Base-by-base conservation (phyloP, 2,888 invertebrate genomes). In the Caenorhabditis sp. region DNA sequence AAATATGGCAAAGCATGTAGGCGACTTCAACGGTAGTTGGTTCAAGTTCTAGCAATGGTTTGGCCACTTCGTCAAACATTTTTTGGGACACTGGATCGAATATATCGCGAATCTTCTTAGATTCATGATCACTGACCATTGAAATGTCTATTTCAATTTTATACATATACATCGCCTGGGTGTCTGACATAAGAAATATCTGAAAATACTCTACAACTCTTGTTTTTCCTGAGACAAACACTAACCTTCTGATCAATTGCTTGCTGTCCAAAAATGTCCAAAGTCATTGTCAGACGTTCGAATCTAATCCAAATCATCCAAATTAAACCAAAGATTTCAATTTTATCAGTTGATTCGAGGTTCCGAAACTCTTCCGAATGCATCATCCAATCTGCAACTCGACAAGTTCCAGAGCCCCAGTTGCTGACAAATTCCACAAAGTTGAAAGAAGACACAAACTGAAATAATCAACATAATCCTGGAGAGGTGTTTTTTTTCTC, bases 361-460 rank as follows among this genome's bases (percentile, higher is more conserved):
- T n/a, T 12, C 14, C 67, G 63, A 59, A 79, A 79, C 43, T 77
- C 75, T 38, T 64, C 67, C 10, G 70, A 65, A 59, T 77, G 74
- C 77, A 77, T 75, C 69, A 76, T 68, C 67, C n/a, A n/a, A n/a
- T n/a, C n/a, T n/a, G n/a, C n/a, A 71, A 79, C 36, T 75, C 70
- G n/a, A n/a, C 76, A 12, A 73, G 59, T 54, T 65, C 62, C 1
- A 50, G 59, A n/a, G n/a, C n/a, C n/a, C n/a, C n/a, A n/a, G 73
- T 76, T 73, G 31, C 5, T 38, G 7, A 36, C 56, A 17, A n/a
- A n/a, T 66, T 73, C 62, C 75, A 67, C 71, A 20, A 31, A 38
- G 1, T 53, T n/a, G 10, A 31, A 31, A 31, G 31, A 31, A 4
- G 31, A 7, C 4, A 31, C 31, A 31, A 31, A 7, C 31, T 31